Evolutionary conservation across 2,888 invertebrate species (phyloP).

Genomic region (Unio delphinus): DNA sequence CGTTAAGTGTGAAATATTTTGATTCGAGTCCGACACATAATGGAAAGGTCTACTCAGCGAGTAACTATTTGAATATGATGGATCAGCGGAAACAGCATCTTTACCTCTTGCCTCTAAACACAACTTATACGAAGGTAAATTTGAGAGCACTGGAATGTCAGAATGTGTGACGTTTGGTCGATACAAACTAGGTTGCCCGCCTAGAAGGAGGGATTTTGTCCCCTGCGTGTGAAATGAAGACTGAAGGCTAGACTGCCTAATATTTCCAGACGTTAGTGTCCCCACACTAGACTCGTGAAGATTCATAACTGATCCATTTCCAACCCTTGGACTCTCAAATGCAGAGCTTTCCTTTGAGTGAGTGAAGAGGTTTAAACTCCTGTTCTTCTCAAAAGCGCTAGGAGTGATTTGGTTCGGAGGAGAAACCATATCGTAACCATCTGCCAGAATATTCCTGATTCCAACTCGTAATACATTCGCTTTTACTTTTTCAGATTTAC

Average conservation of each 20-base stretch:
- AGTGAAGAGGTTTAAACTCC: constrained; percentile 43
- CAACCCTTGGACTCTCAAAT: constrained; percentile 48
- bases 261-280: constrained; percentile 1
- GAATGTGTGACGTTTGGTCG: constrained; percentile 5
- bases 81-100: constrained; percentile 4
- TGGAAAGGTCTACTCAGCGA: too few species aligned
- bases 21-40: too few species aligned
- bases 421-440: constrained; percentile 57
- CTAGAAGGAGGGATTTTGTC: not conserved
- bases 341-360: constrained; percentile 56
- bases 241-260: not conserved
- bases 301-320: constrained; percentile 14
- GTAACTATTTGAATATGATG: not conserved
- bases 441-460: constrained; percentile 33
- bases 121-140: constrained; percentile 29
- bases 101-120: constrained; percentile 10
- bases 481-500: constrained; percentile 27
- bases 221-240: constrained; percentile 3
- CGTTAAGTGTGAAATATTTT: too few species aligned
- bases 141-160: constrained; percentile 43
- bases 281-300: constrained; percentile 13
- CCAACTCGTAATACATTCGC: constrained; percentile 25
- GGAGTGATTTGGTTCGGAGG: constrained; percentile 63
- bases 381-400: constrained; percentile 41
- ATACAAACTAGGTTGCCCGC: not conserved